Evolutionary conservation across 2,113 vertebrate genomes (phyloP).

Genomic region (Salvelinus namaycush): DNA sequence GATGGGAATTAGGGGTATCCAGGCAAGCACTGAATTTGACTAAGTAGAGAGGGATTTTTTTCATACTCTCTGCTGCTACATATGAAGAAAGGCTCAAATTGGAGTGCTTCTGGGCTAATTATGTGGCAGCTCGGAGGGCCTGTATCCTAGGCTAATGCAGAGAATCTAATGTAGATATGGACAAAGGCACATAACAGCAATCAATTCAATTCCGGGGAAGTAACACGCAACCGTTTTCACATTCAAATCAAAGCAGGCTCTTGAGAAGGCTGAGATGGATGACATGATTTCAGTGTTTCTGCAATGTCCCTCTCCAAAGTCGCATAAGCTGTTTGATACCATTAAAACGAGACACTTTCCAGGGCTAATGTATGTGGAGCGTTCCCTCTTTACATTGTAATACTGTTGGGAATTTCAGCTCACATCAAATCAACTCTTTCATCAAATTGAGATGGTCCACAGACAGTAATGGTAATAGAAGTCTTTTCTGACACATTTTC

Average conservation of each 20-base stretch:
- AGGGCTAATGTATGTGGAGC: not conserved
- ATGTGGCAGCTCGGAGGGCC: conserved; percentile 55
- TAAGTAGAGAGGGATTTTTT: not conserved
- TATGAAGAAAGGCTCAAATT: not conserved
- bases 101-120: conserved; percentile 66
- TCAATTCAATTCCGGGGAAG: conserved; percentile 50
- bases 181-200: conserved; percentile 53
- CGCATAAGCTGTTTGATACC: not conserved
- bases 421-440: not conserved
- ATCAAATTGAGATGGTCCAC: not conserved
- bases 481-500: no score
- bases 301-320: conserved; percentile 10
- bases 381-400: not conserved
- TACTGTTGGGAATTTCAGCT: not conserved
- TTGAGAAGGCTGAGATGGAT: conserved; percentile 17
- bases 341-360: not conserved
- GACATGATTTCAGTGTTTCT: conserved; percentile 21
- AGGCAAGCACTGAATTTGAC: no score
- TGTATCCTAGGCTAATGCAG: conserved; percentile 54
- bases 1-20: no score
- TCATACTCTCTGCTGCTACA: not conserved
- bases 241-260: conserved; percentile 59
- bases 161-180: conserved; percentile 62
- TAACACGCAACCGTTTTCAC: conserved; percentile 36
- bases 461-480: not conserved